Percentiles rank a stretch among this genome's conserved stretches.
Conservation (phyloP, 2,797 vertebrate species). For the Acrossocheilus wenchowensis region DNA sequence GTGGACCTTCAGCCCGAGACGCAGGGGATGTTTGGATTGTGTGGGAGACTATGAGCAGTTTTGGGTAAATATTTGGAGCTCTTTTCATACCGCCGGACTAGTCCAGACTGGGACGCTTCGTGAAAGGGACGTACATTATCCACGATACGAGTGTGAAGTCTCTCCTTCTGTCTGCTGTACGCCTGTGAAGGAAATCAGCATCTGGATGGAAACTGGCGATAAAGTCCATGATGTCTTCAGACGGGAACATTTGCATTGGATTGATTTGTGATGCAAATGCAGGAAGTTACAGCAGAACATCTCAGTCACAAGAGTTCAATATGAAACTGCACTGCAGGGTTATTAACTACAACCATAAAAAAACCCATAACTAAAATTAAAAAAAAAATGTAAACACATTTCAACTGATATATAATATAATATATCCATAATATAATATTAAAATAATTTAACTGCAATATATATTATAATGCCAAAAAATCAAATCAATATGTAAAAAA, state of each 20-base stretch:
- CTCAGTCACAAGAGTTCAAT: background rate
- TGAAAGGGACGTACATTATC: slow-evolving; percentile 27
- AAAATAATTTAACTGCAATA: background rate
- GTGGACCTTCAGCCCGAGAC: slow-evolving; percentile 54
- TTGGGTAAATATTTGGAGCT: slow-evolving; percentile 56
- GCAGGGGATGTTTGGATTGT: slow-evolving; percentile 61
- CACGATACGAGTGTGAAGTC: background rate
- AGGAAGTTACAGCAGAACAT: background rate
- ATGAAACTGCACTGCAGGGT: too few species aligned
- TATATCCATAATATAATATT: background rate
- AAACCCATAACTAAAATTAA: background rate
- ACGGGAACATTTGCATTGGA: background rate
- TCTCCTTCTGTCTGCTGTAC: background rate
- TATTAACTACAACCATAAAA: background rate
- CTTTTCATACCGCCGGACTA: slow-evolving; percentile 57
- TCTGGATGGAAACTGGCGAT: background rate
- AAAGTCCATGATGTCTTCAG: background rate
- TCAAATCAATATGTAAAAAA: background rate
- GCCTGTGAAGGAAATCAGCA: background rate
- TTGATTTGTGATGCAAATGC: background rate
- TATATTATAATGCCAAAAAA: background rate
- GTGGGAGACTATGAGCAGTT: slow-evolving; percentile 58
- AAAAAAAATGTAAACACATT: background rate
- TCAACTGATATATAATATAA: background rate
- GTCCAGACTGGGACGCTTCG: slow-evolving; percentile 23